Evolutionary conservation across 2,888 invertebrate species (phyloP), one percentile per base, ranked within the genome.

Genomic region (Scaptomyza polygonia): DNA sequence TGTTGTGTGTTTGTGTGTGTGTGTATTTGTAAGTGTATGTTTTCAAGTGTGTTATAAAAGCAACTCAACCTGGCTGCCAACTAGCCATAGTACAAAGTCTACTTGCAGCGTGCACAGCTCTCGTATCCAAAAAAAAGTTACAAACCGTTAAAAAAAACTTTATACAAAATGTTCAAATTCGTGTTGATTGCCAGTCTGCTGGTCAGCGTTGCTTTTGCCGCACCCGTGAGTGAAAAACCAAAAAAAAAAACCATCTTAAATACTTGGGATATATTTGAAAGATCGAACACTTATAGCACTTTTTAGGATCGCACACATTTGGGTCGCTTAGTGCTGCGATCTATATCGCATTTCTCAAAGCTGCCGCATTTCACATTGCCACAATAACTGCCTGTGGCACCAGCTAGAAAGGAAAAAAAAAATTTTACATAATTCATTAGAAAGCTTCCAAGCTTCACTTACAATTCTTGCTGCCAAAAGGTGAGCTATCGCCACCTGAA

Each of bases 321-420:
- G 84, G 93, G 93, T 27, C 94, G 93, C 88, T 94, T 95, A 29
- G 95, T 94, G 54, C 89, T 79, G 16, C 93, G 93, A 86, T 96
- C 95, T 72, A 92, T 91, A 82, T 94, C 94, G 90, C 96, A 96
- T 69, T 94, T 95, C 89, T 96, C 95, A 68, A 93, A 94, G 0
- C 94, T 88, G 80, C 93, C 93, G 86, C 96, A 96, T 89, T 95
- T 95, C 11, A 94, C 93, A 82, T 95, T 95, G 79, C 94, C 94
- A 80, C 96, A 96, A 85, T 94, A 95, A 1, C 93, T 90, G 0
- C 94, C 94, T 3, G 93, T 89, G 1, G 92, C 92, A 43, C 77
- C 79, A 55, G 81, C 89, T 75, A 65, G 55, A 70, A 71, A 48
- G 14, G 14, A n/a, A 7, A 1, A 14, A 1, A 34, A 5, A 32